phyloP scores from a whole-genome alignment of 92 coral and sea anemone species.

The Desmophyllum pertusum region DNA sequence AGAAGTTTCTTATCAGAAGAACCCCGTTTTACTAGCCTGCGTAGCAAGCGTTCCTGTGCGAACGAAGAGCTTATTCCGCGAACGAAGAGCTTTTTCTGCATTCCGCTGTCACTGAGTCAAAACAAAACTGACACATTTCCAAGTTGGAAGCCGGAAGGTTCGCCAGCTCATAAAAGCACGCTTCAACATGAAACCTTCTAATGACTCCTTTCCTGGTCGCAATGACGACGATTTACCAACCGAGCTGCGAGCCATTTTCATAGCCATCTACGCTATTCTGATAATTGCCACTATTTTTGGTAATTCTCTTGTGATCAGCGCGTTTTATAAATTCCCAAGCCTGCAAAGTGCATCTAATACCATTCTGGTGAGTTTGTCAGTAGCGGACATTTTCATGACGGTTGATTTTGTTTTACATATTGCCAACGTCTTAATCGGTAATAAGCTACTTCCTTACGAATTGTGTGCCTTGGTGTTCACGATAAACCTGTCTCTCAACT shows the following conservation, averaged over 20 bases:
- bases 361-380: constrained; percentile 46
- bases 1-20: too few species aligned
- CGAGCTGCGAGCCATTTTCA: not conserved
- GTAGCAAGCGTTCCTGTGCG: too few species aligned
- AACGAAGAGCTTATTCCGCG: too few species aligned
- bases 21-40: too few species aligned
- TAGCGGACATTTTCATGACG: constrained; percentile 30
- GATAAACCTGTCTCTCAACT: not conserved
- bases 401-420: not conserved
- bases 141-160: too few species aligned
- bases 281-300: constrained; percentile 13
- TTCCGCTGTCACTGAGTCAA: too few species aligned
- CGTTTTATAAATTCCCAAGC: constrained; percentile 4
- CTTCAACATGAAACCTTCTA: too few species aligned
- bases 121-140: too few species aligned
- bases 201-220: too few species aligned
- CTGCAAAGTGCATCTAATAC: constrained; percentile 45
- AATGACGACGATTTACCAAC: not conserved
- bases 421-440: too few species aligned
- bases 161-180: too few species aligned
- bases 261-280: not conserved
- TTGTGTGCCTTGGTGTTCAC: not conserved
- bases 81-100: too few species aligned
- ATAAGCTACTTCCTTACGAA: not conserved
- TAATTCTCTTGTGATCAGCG: constrained; percentile 10